Base-by-base conservation (phyloP, 2,797 vertebrate species). In the Centropyge bicolor region DNA sequence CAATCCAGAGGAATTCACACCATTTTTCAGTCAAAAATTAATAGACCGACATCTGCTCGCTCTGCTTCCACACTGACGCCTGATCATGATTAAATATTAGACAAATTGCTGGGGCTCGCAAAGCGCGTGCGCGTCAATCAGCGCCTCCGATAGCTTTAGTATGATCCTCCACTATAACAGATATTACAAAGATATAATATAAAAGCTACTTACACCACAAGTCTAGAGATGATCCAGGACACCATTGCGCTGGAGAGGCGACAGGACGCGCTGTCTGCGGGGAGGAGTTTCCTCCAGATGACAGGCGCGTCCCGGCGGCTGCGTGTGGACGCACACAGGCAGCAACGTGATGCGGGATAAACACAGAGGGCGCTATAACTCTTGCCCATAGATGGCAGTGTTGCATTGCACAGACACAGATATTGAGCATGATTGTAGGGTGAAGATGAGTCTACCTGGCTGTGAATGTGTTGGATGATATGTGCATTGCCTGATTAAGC, bases 141-240 rank as follows among this genome's bases (percentile, higher is more conserved):
- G 61, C 70, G 41, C 0, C 79, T 71, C 38, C 66, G 67, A 79
- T 3, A 14, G 14, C 40, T 66, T 40, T 54, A 49, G 31, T 55
- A 27, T 35, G 6, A 46, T 31, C 0, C 8, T 4, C 52, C 0
- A 5, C 0, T 59, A 8, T 41, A 7, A 24, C 35, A 17, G 14
- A 68, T 48, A 40, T 51, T 9, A 5, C 46, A 71, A 54, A 40
- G 0, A 31, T 64, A 76, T 41, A 64, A 59, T 43, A 55, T 59
- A 22, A 31, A 77, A 65, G 61, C 8, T 61, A 99, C 98, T 99
- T 96, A 99, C 98, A 99, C 98, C 93, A 99, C 98, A 86, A 99
- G 96, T 94, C 97, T 96, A 94, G 98, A 99, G 95, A 99, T 99
- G 95, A 99, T 98, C 98, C 98, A 99, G 91, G 98, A 99, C 92